Conservation (phyloP, 2,113 vertebrate genomes). For the Genyomyrus donnyi region DNA sequence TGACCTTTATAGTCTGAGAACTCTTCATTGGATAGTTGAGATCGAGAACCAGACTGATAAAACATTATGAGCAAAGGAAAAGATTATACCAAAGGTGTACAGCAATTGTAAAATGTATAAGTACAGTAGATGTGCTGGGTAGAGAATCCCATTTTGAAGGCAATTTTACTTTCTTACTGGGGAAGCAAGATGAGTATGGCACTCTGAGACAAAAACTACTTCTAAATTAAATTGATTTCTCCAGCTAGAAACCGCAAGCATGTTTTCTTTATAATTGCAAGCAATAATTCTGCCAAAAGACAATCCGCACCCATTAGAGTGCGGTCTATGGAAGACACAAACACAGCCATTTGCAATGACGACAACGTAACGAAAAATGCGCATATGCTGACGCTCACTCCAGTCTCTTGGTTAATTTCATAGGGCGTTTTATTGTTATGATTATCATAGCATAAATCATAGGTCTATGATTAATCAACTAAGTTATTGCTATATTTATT, state of each 20-base stretch:
- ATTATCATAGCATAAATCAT: background rate
- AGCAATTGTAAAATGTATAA: background rate
- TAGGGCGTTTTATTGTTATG: background rate
- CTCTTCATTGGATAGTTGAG: background rate
- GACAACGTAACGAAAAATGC: background rate
- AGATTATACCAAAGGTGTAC: background rate
- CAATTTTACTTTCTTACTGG: background rate
- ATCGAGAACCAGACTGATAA: background rate
- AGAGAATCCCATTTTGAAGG: background rate
- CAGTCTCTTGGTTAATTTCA: background rate
- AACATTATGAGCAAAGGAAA: background rate
- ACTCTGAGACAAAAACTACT: background rate
- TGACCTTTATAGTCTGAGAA: background rate
- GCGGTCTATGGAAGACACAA: constrained; percentile 8
- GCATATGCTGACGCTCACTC: background rate
- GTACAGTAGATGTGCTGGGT: background rate
- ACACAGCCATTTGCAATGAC: background rate
- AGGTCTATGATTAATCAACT: background rate
- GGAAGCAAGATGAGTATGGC: background rate
- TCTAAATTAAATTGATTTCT: background rate
- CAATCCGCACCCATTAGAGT: constrained; percentile 6
- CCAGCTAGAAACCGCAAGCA: background rate
- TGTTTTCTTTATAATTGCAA: background rate
- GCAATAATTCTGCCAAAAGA: constrained; percentile 3
- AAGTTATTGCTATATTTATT: background rate